Conservation (phyloP, 2,113 vertebrate species). For the Formicarius rufipectus region DNA sequence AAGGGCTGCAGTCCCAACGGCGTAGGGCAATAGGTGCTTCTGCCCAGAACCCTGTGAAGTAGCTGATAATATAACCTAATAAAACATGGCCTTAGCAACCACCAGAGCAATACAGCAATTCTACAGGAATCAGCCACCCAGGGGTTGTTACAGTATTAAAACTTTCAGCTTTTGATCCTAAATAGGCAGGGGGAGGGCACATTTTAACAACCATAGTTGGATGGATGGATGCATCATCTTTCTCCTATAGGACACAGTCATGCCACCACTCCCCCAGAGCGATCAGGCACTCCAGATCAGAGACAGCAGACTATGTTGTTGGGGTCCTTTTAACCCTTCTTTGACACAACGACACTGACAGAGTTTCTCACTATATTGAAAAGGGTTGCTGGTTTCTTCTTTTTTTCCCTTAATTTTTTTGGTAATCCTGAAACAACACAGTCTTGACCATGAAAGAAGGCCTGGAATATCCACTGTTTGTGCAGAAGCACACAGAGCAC, state of each 20-base stretch:
- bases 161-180: neutral
- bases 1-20: neutral
- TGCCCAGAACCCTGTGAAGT: rapidly evolving
- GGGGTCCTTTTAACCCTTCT: neutral
- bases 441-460: neutral
- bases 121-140: neutral
- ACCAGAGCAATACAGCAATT: neutral
- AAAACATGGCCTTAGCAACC: neutral
- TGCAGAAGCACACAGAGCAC: neutral
- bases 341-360: neutral
- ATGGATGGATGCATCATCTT: neutral
- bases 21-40: neutral
- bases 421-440: neutral
- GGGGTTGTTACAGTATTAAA: neutral
- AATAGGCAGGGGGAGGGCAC: neutral
- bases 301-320: neutral
- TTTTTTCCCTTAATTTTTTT: neutral
- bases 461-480: neutral
- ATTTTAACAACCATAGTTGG: neutral
- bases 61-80: neutral
- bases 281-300: neutral
- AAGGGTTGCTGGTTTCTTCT: neutral
- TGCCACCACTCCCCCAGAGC: neutral
- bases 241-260: neutral
- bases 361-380: neutral